Base-by-base conservation (phyloP, 2,113 vertebrate species). In the Physeter macrocephalus region DNA sequence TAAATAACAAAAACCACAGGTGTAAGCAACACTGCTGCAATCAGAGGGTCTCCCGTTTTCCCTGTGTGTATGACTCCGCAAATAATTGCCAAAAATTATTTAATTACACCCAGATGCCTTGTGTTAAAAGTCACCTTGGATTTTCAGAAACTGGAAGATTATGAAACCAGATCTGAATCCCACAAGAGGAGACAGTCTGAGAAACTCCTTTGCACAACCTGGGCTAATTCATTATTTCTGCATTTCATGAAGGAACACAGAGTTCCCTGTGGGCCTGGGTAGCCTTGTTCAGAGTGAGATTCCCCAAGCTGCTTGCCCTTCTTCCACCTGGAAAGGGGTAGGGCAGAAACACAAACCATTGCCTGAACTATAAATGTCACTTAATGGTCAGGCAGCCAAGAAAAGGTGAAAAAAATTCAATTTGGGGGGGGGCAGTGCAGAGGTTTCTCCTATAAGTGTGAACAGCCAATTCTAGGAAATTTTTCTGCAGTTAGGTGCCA, bases 1-100 rank as follows among this genome's bases (percentile, higher is more conserved):
- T 94, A 59, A 98, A 97, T 92, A 54, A 88, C 64, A 93, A 93
- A 95, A 93, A 6, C 96, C 95, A 87, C 4, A 52, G 34, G 64
- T 92, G 1, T n/a, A 34, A 39, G 39, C 27, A 64, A 10, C 17
- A 34, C 93, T 88, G 89, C 69, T 81, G 34, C 27, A 90, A 21
- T 34, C 94, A 23, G 71, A 96, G 64, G 0, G 27, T 74, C 36
- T 54, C 39, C 94, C 2, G 1, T 85, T 94, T 66, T 46, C 87
- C 62, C 6, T 6, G 11, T 17, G 23, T 25, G 5, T 0, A 4
- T 8, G 54, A 67, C 49, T 29, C 29, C 54, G 54, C 25, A 86
- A 62, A 52, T 17, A 71, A 14, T 7, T 46, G 39, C 54, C 20
- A 0, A 8, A 12, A 10, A 17, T 8, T 61, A 67, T 57, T 72